phyloP scores from a whole-genome alignment of 2,888 invertebrate genomes.

The Smittia aterrima region DNA sequence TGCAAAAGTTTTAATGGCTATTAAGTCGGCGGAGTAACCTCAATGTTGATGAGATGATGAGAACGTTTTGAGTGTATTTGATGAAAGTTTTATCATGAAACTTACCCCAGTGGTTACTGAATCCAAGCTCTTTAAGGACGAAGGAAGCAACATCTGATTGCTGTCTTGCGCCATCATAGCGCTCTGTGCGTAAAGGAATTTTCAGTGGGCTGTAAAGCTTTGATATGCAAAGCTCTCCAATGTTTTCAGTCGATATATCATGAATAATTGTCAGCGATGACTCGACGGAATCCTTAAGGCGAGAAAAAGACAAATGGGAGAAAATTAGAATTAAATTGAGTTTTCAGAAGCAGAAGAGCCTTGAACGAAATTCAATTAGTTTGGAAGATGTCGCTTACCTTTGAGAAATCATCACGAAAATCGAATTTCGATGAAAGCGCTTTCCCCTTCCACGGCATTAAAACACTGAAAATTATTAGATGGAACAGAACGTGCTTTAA shows the following conservation, averaged over 20 bases:
- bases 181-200: slow-evolving; percentile 66
- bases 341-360: too few species aligned
- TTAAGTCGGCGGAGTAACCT: too few species aligned
- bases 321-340: too few species aligned
- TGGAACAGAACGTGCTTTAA: slow-evolving; percentile 11
- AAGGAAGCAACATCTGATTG: slow-evolving; percentile 77
- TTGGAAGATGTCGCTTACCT: background rate
- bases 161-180: slow-evolving; percentile 74
- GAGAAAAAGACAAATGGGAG: too few species aligned
- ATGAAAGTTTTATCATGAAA: background rate
- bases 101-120: slow-evolving; percentile 62
- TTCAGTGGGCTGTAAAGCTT: slow-evolving; percentile 67
- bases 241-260: slow-evolving; percentile 69
- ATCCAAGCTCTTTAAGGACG: slow-evolving; percentile 70
- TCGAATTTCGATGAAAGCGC: slow-evolving; percentile 16
- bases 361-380: background rate
- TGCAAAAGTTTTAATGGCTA: too few species aligned
- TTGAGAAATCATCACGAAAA: slow-evolving; percentile 34
- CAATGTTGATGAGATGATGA: background rate
- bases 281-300: slow-evolving; percentile 60
- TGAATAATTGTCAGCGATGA: slow-evolving; percentile 71
- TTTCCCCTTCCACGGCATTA: background rate
- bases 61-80: background rate
- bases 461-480: slow-evolving; percentile 11
- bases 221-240: slow-evolving; percentile 70